Evolutionary conservation across 2,888 invertebrate genomes (phyloP), one percentile per base, ranked within the genome.

Genomic region (Cyaniris semiargus): DNA sequence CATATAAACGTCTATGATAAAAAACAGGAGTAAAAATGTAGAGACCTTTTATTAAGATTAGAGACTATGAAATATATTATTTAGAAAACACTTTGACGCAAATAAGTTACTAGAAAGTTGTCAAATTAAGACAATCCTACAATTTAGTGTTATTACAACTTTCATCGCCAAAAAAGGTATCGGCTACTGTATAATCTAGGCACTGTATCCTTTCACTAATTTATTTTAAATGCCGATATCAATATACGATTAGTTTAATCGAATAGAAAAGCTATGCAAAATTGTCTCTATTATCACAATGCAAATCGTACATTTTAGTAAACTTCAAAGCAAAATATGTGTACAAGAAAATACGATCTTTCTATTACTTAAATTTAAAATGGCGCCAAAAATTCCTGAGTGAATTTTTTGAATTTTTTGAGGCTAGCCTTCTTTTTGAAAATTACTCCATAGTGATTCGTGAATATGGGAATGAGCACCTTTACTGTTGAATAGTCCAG

Each of bases 141-240:
- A 74, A 74, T 74, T 74, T 27, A 53, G 27, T 53, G 74, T 53
- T 74, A 74, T 74, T 74, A 74, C 21, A 53, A 53, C 74, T 74
- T 74, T 74, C 74, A 27, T 53, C 48, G 7, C 74, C 72, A 13
- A 74, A 74, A 27, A 74, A 13, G 48, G 74, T 74, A 74, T 15
- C 23, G 27, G 53, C 74, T 74, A 31, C 74, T 8, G 74, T 21
- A 27, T 53, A 53, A 53, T 27, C 13, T 13, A 72, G 38, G 38
- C 31, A 71, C n/a, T 53, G 53, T 18, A 44, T 72, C 44, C 44
- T 72, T 72, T 72, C 72, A 44, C 72, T 27, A 66, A 27, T 27
- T 60, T 23, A 71, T 38, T 38, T 6, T 38, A 72, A 72, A 44
- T 72, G 23, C 72, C 72, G 38, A 72, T 72, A 27, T 66, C 66